phyloP scores from a whole-genome alignment of 1,140 invertebrate genomes.

The Aricia agestis region DNA sequence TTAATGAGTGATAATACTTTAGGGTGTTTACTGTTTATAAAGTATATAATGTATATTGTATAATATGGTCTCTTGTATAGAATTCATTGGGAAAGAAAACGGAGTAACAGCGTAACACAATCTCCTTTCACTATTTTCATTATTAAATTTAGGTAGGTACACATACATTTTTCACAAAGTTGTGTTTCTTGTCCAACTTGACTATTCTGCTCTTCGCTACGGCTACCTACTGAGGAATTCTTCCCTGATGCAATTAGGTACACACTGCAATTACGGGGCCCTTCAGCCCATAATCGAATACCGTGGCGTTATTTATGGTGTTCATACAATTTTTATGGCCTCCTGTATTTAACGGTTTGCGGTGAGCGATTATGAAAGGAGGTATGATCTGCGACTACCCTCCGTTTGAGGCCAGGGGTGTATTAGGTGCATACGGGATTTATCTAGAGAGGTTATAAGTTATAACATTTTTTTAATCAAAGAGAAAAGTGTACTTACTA shows the following conservation, averaged over 20 bases:
- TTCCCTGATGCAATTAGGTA: constrained; percentile 32
- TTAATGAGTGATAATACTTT: too few relatives aligned
- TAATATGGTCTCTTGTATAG: too few relatives aligned
- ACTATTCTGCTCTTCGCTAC: too few relatives aligned
- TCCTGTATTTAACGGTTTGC: constrained; percentile 69
- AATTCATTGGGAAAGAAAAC: too few relatives aligned
- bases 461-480: not conserved
- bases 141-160: too few relatives aligned
- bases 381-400: constrained; percentile 53
- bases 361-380: constrained; percentile 59
- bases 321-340: constrained; percentile 63
- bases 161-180: too few relatives aligned
- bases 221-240: constrained; percentile 4
- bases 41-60: too few relatives aligned
- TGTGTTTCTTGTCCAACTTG: too few relatives aligned
- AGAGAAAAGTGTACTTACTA: too few relatives aligned
- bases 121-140: too few relatives aligned
- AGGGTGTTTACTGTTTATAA: too few relatives aligned
- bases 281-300: constrained; percentile 52
- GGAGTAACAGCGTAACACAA: too few relatives aligned
- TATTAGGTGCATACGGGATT: constrained; percentile 16
- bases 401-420: constrained; percentile 37
- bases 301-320: constrained; percentile 58
- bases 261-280: constrained; percentile 34
- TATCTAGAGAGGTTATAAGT: constrained; percentile 12